Evolutionary conservation across 2,113 vertebrate species (phyloP), one percentile per base, ranked within the genome.

Genomic region (Podarcis raffonei): DNA sequence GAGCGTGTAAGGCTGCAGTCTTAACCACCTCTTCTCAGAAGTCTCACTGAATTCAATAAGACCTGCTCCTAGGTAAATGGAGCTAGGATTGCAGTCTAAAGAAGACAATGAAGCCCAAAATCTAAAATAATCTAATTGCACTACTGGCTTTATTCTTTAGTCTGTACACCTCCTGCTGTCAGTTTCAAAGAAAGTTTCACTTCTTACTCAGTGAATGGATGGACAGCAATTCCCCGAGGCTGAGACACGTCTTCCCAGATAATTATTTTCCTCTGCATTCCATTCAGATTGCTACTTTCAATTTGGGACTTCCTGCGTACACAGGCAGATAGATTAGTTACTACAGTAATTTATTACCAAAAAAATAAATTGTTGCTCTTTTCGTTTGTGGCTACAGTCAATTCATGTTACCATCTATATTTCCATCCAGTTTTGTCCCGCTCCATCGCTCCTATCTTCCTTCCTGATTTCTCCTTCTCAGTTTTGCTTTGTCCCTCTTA

Each of bases 161-260:
- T n/a, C 68, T 87, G 1, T 84, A 13, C 20, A 25, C 39, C 42
- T 83, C 5, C 27, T 25, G 80, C 57, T 32, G 42, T 32, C 15
- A 16, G n/a, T n/a, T 92, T 86, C 86, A 84, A 15, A 9, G 0
- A 1, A 5, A 90, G 92, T 83, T 88, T 86, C 80, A 82, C 25
- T 87, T 89, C 97, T 97, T 97, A 99, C 99, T 98, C 97, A 89
- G 96, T 96, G 92, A 96, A 92, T 5, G 99, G 98, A 94, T 99
- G 98, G 91, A 99, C 91, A 59, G 96, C 96, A 77, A 99, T 97
- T 90, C 98, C 98, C 95, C 96, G 96, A 15, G 99, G 99, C 84
- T 98, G 97, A 57, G 97, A 96, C 65, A 98, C 84, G 35, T 93
- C 94, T 79, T 97, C 90, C 71, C 95, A 94, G 80, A 98, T 88